These are phyloP conservation scores for Lutraria rhynchaena DNA, from an alignment of 1,140 invertebrate genomes.

Conservation along the genomic window DNA sequence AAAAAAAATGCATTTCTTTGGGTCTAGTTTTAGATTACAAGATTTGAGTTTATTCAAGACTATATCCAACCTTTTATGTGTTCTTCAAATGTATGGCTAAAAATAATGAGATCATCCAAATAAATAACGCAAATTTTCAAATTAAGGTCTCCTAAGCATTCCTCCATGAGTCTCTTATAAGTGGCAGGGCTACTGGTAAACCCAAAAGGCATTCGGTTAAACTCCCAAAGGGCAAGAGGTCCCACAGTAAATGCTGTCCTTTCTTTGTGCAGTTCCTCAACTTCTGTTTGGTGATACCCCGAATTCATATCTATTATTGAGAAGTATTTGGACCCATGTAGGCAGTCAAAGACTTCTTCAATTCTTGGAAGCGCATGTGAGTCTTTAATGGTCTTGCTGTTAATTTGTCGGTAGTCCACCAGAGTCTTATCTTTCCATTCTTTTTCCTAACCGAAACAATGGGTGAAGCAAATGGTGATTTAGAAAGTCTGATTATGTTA, in stretches of 20 bases:
- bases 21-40: slow-evolving; percentile 46
- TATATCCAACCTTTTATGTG: slow-evolving; percentile 42
- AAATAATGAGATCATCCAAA: slow-evolving; percentile 64
- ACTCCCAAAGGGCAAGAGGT: slow-evolving; percentile 56
- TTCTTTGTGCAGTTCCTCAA: no score
- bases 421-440: no score
- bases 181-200: slow-evolving; percentile 56
- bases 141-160: slow-evolving; percentile 55
- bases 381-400: no score
- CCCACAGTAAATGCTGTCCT: slow-evolving; percentile 62
- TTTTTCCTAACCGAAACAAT: no score
- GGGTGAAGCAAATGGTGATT: no score
- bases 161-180: slow-evolving; percentile 59
- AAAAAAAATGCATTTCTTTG: slow-evolving; percentile 78
- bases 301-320: no score
- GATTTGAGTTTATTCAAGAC: slow-evolving; percentile 46
- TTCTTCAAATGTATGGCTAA: slow-evolving; percentile 47
- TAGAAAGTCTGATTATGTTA: no score
- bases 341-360: no score
- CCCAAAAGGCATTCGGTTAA: slow-evolving; percentile 50
- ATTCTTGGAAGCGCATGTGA: no score
- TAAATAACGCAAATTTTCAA: slow-evolving; percentile 52
- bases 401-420: no score
- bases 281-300: no score
- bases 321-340: no score